These are phyloP conservation scores for Drosophila ohnishii DNA, from an alignment of 1,140 invertebrate species.

Conservation along the genomic window DNA sequence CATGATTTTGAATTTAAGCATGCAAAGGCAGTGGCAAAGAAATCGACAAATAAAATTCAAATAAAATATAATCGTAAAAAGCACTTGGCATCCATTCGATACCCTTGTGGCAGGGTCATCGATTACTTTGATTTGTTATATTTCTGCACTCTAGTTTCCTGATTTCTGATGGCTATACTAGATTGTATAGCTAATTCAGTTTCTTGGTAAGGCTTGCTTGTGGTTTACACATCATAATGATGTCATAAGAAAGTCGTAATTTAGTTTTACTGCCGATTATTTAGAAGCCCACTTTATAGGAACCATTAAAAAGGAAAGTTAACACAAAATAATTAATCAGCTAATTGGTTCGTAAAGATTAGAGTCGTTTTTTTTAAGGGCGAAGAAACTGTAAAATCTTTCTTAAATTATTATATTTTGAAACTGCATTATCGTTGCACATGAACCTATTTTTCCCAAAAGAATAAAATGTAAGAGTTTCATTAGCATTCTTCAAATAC, in stretches of 20 bases:
- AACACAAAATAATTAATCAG: conserved; percentile 12
- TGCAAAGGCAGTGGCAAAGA: conserved; percentile 39
- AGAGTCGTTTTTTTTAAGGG: neutral
- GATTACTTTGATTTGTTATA: conserved; percentile 23
- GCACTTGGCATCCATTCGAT: conserved; percentile 65
- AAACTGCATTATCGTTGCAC: no score
- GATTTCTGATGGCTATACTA: neutral
- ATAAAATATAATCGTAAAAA: conserved; percentile 47
- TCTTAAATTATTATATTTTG: neutral
- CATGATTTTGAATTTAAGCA: conserved; percentile 76
- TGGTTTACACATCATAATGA: neutral
- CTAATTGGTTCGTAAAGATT: conserved; percentile 7
- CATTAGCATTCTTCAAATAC: no score
- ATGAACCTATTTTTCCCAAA: neutral
- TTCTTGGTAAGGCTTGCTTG: neutral
- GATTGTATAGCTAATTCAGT: neutral
- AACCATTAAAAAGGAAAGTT: conserved; percentile 8
- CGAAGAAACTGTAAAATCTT: neutral
- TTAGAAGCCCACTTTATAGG: conserved; percentile 1
- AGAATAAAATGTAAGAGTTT: neutral
- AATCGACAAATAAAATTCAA: conserved; percentile 35
- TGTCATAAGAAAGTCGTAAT: conserved; percentile 12
- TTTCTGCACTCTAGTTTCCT: conserved; percentile 11
- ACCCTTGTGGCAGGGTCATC: conserved; percentile 42
- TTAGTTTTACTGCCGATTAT: conserved; percentile 2